Evolutionary conservation across 1,140 invertebrate species (phyloP), one percentile per base, ranked within the genome.

Genomic region (Microplitis demolitor): DNA sequence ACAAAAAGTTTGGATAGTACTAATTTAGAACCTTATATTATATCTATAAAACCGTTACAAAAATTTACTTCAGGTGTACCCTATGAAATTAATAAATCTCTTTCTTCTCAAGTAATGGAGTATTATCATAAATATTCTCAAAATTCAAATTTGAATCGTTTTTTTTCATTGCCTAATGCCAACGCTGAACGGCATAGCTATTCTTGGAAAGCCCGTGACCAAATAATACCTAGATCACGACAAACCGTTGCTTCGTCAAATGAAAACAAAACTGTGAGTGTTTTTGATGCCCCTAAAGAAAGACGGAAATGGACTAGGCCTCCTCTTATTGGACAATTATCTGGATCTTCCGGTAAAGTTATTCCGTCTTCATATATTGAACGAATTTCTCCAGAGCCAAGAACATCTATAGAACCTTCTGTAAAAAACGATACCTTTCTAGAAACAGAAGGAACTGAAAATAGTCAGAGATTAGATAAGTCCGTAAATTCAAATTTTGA

Each of bases 291-390:
- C 39, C 80, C 84, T 11, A 80, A 76, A 73, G 86, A 87, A 54
- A 76, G 84, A 45, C 79, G 83, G 51, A 77, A 79, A 64, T 87
- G 85, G 84, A 78, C 78, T 4, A 80, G 86, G 62, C 86, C 85
- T 9, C 83, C 83, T 1, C 69, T 86, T 6, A 82, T 85, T 11
- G 85, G 84, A 2, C 81, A 87, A 37, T 81, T 81, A 14, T 82
- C 82, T 0, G 69, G 58, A 4, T 76, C 63, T 24, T 60, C 70
- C 2, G 79, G 84, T 3, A 72, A 63, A 4, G 11, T n/a, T 3
- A 34, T 64, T 0, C 51, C 79, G 14, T 51, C 78, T 34, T 72
- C 68, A 14, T 81, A 82, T 35, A 60, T 77, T 31, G 76, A 74
- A 58, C 76, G 77, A 54, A 11, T 45, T 45, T 45, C 11, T 45